phyloP scores from a whole-genome alignment of 2,113 vertebrate genomes.

The Apistogramma diplotaenia region DNA sequence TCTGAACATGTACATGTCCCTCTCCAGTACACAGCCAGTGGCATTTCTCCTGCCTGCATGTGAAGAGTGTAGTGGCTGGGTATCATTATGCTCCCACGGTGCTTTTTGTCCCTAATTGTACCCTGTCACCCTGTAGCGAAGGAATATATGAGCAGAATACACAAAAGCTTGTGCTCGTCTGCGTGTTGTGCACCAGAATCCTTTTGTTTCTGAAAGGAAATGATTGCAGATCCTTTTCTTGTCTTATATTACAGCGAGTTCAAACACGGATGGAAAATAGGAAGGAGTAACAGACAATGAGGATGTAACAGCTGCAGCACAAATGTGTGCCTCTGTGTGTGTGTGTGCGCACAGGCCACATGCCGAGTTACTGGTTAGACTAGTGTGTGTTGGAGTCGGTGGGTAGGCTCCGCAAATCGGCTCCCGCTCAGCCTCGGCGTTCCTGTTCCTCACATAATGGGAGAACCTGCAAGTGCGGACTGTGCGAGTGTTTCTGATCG shows the following conservation, averaged over 20 bases:
- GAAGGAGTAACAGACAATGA: constrained; percentile 42
- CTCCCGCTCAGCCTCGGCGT: constrained; percentile 11
- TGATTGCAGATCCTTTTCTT: constrained; percentile 39
- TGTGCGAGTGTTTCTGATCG: constrained; percentile 2
- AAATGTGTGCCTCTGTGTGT: background rate
- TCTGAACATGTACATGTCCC: background rate
- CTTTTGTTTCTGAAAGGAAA: constrained; percentile 48
- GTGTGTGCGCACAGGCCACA: constrained; percentile 16
- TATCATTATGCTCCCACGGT: constrained; percentile 74
- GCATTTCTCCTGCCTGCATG: constrained; percentile 24
- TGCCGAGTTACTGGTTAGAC: constrained; percentile 11
- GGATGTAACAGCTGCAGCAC: constrained; percentile 30
- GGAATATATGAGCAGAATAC: constrained; percentile 42
- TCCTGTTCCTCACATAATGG: constrained; percentile 51
- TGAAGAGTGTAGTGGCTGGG: constrained; percentile 50
- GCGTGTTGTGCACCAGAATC: constrained; percentile 26
- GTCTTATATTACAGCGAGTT: constrained; percentile 46
- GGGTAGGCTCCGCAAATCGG: constrained; percentile 18
- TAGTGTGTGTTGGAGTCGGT: constrained; percentile 8
- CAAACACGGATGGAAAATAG: constrained; percentile 23
- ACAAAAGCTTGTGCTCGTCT: constrained; percentile 42
- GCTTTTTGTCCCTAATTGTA: constrained; percentile 78
- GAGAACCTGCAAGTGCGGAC: constrained; percentile 39
- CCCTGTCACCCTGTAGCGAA: constrained; percentile 69
- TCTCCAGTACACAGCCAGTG: background rate